A percentile compares a stretch with the other conserved stretches of the same genome.
phyloP scores from a whole-genome alignment of 2,888 invertebrate genomes.

The Baccha elongata region DNA sequence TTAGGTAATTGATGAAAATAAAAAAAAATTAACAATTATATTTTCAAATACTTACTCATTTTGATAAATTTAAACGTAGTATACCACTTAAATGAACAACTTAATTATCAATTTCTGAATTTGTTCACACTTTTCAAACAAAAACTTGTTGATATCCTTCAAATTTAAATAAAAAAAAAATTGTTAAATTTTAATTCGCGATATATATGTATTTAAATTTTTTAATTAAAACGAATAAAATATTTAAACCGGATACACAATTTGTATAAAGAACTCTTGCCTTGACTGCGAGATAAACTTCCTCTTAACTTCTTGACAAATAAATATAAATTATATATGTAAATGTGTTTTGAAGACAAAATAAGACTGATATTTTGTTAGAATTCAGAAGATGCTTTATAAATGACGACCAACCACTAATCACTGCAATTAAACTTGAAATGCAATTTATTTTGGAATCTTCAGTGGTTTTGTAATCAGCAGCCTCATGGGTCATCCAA shows the following conservation, averaged over 20 bases:
- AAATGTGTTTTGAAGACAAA: neutral
- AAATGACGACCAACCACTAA: constrained; percentile 36
- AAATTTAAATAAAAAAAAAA: constrained; percentile 23
- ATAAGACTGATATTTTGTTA: neutral
- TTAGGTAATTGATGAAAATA: too few species aligned
- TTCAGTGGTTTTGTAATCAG: constrained; percentile 48
- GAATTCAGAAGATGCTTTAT: constrained; percentile 1
- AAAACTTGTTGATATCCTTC: constrained; percentile 6
- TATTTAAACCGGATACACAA: constrained; percentile 13
- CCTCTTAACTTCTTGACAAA: neutral
- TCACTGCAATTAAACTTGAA: constrained; percentile 26
- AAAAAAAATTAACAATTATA: neutral
- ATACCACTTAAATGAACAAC: constrained; percentile 3
- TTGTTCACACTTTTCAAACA: neutral
- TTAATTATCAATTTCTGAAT: constrained; percentile 6
- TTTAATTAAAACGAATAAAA: neutral
- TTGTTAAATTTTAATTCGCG: constrained; percentile 2
- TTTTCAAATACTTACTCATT: constrained; percentile 57
- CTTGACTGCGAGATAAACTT: constrained; percentile 52
- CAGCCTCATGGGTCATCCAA: constrained; percentile 32
- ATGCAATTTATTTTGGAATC: constrained; percentile 28
- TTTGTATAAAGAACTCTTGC: constrained; percentile 44
- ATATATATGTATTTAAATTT: neutral
- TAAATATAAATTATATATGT: neutral
- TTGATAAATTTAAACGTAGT: constrained; percentile 15